phyloP scores from a whole-genome alignment of 2,888 invertebrate genomes.

The Athrips mouffetella region DNA sequence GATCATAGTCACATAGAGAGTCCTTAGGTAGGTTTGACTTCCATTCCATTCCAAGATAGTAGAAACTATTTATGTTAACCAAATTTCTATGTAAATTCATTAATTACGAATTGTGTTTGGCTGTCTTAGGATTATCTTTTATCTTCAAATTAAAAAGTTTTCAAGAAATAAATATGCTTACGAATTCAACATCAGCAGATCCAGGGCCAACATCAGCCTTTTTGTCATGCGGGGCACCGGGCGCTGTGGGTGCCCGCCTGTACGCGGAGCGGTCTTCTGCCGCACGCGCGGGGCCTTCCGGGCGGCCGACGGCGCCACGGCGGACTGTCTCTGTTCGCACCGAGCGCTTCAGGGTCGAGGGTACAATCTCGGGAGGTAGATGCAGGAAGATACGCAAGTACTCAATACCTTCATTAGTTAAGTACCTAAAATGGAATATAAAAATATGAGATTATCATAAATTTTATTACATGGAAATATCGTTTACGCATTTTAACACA shows the following conservation, averaged over 20 bases:
- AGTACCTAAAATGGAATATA: constrained; percentile 80
- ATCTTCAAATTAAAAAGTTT: neutral
- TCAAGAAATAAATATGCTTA: constrained; percentile 57
- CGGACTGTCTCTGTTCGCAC: constrained; percentile 91
- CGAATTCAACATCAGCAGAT: constrained; percentile 93
- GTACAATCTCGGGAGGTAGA: constrained; percentile 98
- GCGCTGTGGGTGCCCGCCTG: constrained; percentile 84
- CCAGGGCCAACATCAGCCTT: constrained; percentile 98
- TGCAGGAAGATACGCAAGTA: constrained; percentile 97
- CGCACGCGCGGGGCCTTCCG: constrained; percentile 84
- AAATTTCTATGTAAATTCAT: too few relatives aligned
- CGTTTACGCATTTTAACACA: too few relatives aligned
- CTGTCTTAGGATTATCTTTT: too few relatives aligned
- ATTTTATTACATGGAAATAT: too few relatives aligned
- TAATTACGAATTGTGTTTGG: too few relatives aligned
- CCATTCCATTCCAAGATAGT: too few relatives aligned
- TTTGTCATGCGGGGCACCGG: constrained; percentile 87
- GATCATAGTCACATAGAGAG: too few relatives aligned
- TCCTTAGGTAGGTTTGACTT: too few relatives aligned
- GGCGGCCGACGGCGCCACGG: constrained; percentile 83
- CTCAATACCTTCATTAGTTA: constrained; percentile 99
- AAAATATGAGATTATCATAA: constrained; percentile 24
- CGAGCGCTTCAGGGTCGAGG: constrained; percentile 96
- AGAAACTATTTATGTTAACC: too few relatives aligned
- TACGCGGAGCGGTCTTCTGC: constrained; percentile 91